A percentile compares a stretch with the other conserved stretches of the same genome.
Conservation (phyloP, 2,113 vertebrate species). For the Herpetotheres cachinnans region DNA sequence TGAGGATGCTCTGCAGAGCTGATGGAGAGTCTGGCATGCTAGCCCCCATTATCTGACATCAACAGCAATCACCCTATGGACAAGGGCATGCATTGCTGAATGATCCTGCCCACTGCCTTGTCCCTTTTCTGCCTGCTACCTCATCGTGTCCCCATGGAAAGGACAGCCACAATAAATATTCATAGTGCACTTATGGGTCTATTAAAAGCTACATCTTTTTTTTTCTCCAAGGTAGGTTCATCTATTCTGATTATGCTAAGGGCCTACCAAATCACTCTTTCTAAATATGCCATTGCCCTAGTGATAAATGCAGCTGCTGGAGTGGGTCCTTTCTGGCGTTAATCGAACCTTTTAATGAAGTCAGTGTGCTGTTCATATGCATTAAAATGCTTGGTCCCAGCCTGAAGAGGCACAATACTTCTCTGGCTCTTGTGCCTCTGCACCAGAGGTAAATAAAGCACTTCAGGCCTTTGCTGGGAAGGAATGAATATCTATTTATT, state of each 20-base stretch:
- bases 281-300: conserved; percentile 36
- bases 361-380: conserved; percentile 11
- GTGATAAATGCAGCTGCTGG: conserved; percentile 53
- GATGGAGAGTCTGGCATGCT: neutral
- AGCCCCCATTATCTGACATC: fast-evolving
- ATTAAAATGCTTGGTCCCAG: conserved; percentile 15
- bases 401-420: neutral
- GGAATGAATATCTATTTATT: neutral
- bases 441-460: conserved; percentile 50
- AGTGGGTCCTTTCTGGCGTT: conserved; percentile 48
- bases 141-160: neutral
- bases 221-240: neutral
- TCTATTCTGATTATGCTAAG: conserved; percentile 62
- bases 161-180: conserved; percentile 38
- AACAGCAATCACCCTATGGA: neutral
- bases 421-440: neutral
- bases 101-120: neutral
- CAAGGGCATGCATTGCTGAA: neutral
- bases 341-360: conserved; percentile 61
- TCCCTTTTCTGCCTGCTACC: neutral
- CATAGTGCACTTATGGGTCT: conserved; percentile 41
- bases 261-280: conserved; percentile 39
- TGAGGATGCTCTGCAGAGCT: neutral
- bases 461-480: neutral
- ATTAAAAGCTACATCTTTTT: neutral